Conservation (phyloP, 2,797 vertebrate genomes). For the Apodemus agrarius region DNA sequence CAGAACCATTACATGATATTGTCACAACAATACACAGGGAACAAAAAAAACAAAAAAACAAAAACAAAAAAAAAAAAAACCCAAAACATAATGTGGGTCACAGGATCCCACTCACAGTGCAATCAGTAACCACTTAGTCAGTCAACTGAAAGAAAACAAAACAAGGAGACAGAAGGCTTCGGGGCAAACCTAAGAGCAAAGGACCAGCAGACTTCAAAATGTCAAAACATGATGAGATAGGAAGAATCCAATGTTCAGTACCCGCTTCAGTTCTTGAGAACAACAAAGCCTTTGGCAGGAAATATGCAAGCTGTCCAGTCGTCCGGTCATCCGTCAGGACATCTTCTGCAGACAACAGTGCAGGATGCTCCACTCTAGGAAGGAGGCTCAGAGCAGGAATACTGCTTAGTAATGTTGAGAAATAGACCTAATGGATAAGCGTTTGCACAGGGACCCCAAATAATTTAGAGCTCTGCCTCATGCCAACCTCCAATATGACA, state of each 20-base stretch:
- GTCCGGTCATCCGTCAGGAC: neutral
- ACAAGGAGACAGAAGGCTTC: neutral
- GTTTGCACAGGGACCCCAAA: neutral
- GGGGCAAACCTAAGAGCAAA: neutral
- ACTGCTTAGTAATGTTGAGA: neutral
- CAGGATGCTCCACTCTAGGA: neutral
- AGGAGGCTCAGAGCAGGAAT: neutral
- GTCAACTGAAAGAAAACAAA: neutral
- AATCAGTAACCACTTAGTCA: neutral
- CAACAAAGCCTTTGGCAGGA: neutral
- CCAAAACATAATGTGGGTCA: neutral
- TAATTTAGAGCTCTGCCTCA: neutral
- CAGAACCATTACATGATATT: neutral
- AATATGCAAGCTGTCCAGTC: neutral
- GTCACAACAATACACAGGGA: neutral
- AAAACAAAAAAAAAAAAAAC: too few relatives aligned
- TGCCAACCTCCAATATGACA: neutral
- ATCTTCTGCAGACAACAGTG: neutral
- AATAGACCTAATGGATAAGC: neutral
- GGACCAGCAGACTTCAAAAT: neutral
- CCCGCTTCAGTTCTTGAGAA: neutral
- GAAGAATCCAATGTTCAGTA: neutral
- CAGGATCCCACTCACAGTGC: neutral
- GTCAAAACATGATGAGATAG: neutral
- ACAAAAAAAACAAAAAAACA: too few relatives aligned